These are phyloP conservation scores for Oreochromis aureus DNA, from an alignment of 2,113 vertebrate species.

Conservation along the genomic window DNA sequence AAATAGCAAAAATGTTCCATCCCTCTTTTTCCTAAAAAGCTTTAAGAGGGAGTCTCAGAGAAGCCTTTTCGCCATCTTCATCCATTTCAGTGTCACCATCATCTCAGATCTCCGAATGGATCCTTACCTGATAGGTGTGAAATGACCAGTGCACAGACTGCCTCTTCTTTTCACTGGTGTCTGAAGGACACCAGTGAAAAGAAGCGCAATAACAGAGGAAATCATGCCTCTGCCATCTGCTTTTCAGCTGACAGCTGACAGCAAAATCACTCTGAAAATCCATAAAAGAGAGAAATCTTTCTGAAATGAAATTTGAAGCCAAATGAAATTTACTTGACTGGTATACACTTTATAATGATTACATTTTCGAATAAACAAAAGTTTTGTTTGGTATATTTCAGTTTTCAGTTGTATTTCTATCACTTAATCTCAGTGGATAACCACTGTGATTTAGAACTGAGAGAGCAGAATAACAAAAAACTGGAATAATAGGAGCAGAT, in stretches of 20 bases:
- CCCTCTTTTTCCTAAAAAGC: neutral
- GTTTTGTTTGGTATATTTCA: neutral
- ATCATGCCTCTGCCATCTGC: neutral
- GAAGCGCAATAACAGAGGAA: neutral
- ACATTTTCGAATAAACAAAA: fast-evolving
- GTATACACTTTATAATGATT: neutral
- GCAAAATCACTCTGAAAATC: neutral
- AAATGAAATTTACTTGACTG: neutral
- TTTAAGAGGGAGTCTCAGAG: neutral
- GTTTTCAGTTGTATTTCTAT: too few relatives aligned
- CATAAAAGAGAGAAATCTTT: neutral
- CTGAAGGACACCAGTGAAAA: neutral
- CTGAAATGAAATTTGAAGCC: neutral
- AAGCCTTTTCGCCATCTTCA: slow-evolving; percentile 28
- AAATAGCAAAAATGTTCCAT: neutral
- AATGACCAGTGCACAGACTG: slow-evolving; percentile 29
- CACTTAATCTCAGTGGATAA: too few relatives aligned
- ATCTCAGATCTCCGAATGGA: slow-evolving; percentile 24
- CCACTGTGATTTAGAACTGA: neutral
- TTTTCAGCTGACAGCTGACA: neutral
- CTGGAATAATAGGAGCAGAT: neutral
- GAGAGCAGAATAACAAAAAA: neutral
- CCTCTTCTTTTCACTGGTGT: too few relatives aligned
- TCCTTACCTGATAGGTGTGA: slow-evolving; percentile 50
- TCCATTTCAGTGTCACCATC: slow-evolving; percentile 37